Base-by-base conservation (phyloP, 1,140 invertebrate genomes). In the Ectropis grisescens region DNA sequence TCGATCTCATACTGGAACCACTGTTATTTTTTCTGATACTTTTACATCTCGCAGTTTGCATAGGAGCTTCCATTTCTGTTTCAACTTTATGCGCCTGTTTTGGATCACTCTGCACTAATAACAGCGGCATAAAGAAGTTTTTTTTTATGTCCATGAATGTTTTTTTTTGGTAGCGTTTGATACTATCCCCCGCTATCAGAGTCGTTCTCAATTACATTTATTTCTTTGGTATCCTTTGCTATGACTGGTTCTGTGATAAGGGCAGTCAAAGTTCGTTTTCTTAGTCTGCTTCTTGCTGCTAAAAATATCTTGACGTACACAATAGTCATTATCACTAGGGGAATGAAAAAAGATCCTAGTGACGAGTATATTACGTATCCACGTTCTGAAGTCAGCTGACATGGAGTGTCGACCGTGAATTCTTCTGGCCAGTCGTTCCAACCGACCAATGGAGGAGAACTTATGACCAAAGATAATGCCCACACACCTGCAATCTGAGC, bases 401-500 rank as follows among this genome's bases (percentile, higher is more conserved):
- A 96, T 1, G 92, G 91, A 7, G 85, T 86, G 34, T 87, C 85
- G 2, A 72, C 71, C 39, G 76, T 59, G 45, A 94, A 93, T 25
- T 88, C 88, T 31, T 94, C 91, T 0, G 94, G 94, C 95, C 95
- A 97, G 72, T 98, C 95, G 60, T 98, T 98, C 97, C 97, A 99
- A 6, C 97, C 97, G 9, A 97, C 89, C 19, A 99, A 81, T 0
- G 97, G 97, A 2, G 97, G 97, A 19, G 97, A 97, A 49, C 95
- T 97, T 44, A 99, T 98, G 10, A 96, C 80, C 2, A 92, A 88
- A 0, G 94, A 96, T 3, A 96, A 84, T 1, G 94, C 66, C 97
- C 97, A 99, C 0, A 98, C 96, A 6, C 93, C 88, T 1, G 89
- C 90, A 40, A 98, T 98, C 71, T 96, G 95, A 4, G 91, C 82